phyloP scores from a whole-genome alignment of 2,113 vertebrate genomes.

The Philantomba maxwellii region DNA sequence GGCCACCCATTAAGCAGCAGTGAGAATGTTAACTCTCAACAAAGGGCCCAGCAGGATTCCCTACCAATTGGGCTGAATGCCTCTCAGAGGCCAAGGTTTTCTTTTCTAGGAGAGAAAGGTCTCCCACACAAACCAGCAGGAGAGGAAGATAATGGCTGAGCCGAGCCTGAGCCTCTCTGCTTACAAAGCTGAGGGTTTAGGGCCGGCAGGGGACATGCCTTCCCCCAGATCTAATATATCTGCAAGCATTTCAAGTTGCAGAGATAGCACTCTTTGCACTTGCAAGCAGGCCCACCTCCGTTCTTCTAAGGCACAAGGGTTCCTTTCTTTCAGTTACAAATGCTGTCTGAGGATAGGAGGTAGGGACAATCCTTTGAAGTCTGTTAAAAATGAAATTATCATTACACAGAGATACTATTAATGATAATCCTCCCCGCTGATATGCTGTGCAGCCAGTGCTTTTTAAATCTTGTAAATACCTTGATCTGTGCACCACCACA shows the following conservation, averaged over 20 bases:
- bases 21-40: constrained; percentile 27
- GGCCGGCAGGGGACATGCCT: not conserved
- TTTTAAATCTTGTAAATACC: not conserved
- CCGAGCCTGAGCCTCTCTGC: not conserved
- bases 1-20: not conserved
- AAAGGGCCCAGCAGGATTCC: constrained; percentile 39
- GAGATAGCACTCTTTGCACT: not conserved
- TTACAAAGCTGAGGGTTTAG: not conserved
- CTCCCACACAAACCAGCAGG: constrained; percentile 30
- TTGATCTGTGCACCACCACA: not conserved
- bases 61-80: not conserved
- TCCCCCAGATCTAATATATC: constrained; percentile 25
- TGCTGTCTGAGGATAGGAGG: not conserved
- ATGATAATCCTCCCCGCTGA: not conserved
- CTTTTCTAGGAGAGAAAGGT: constrained; percentile 43
- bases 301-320: not conserved
- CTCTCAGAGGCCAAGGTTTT: constrained; percentile 21
- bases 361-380: not conserved
- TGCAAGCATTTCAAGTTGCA: constrained; percentile 27
- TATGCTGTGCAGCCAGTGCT: not conserved
- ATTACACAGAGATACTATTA: not conserved
- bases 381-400: not conserved
- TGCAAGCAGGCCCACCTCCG: not conserved
- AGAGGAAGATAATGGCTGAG: not conserved
- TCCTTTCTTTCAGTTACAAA: not conserved